phyloP scores from a whole-genome alignment of 2,113 vertebrate genomes.

The Campylomormyrus tamandua region DNA sequence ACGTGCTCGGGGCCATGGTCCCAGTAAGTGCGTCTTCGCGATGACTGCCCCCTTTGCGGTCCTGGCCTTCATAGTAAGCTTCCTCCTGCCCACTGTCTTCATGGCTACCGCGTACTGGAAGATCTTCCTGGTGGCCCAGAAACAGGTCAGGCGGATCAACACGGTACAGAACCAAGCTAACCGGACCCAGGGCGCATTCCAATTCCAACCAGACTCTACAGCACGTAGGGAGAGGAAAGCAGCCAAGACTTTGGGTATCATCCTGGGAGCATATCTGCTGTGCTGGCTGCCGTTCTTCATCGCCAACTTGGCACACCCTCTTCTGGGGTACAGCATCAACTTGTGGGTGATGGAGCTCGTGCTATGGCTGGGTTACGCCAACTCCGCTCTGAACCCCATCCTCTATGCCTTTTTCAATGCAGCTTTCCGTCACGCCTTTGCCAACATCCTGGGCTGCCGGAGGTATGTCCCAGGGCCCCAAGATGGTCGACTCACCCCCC shows the following conservation, averaged over 20 bases:
- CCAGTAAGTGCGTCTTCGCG: background rate
- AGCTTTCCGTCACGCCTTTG: slow-evolving; percentile 38
- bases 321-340: slow-evolving; percentile 30
- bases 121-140: slow-evolving; percentile 19
- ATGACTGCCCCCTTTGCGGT: slow-evolving; percentile 2
- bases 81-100: slow-evolving; percentile 24
- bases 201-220: background rate
- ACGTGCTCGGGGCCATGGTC: background rate
- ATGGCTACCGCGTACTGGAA: slow-evolving; percentile 29
- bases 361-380: slow-evolving; percentile 48
- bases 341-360: slow-evolving; percentile 33
- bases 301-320: slow-evolving; percentile 29
- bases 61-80: slow-evolving; percentile 13
- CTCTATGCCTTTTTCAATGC: slow-evolving; percentile 43
- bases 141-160: slow-evolving; percentile 28
- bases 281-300: slow-evolving; percentile 50
- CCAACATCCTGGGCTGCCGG: slow-evolving; percentile 12
- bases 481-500: background rate
- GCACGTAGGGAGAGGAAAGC: slow-evolving; percentile 39
- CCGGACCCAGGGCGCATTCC: background rate
- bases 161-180: slow-evolving; percentile 3
- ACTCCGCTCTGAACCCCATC: slow-evolving; percentile 48
- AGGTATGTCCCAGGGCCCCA: background rate
- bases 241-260: slow-evolving; percentile 41
- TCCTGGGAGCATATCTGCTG: slow-evolving; percentile 43